phyloP scores from a whole-genome alignment of 2,797 vertebrate genomes.

The Cyclopterus lumpus region DNA sequence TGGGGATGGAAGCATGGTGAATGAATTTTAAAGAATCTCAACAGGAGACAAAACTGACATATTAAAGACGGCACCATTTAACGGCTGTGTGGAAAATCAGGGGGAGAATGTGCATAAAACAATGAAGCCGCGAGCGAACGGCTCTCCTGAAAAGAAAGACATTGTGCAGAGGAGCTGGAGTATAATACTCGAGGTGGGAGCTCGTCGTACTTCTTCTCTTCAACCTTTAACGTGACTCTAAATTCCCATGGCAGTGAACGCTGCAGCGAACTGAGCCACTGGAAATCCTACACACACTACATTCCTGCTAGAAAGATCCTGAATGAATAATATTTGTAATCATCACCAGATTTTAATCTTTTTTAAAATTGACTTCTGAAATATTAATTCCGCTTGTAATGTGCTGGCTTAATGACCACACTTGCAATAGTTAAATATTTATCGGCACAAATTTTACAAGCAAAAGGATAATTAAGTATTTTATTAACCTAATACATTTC shows the following conservation, averaged over 20 bases:
- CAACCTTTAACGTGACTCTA: slow-evolving; percentile 22
- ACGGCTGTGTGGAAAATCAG: slow-evolving; percentile 38
- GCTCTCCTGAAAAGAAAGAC: slow-evolving; percentile 24
- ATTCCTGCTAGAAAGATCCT: slow-evolving; percentile 16
- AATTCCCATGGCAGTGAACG: slow-evolving; percentile 5
- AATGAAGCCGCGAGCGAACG: slow-evolving; percentile 39
- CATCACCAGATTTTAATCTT: slow-evolving; percentile 39
- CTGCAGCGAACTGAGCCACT: slow-evolving; percentile 1
- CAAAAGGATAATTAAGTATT: slow-evolving; percentile 52
- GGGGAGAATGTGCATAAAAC: slow-evolving; percentile 44
- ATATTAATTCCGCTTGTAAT: slow-evolving; percentile 43
- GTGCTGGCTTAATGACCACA: slow-evolving; percentile 45
- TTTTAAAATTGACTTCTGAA: slow-evolving; percentile 52
- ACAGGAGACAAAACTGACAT: slow-evolving; percentile 57
- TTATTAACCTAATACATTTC: slow-evolving; percentile 46
- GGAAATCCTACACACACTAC: background rate
- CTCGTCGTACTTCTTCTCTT: slow-evolving; percentile 14
- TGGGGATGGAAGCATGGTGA: slow-evolving; percentile 60
- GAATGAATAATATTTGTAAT: slow-evolving; percentile 33
- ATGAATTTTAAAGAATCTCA: slow-evolving; percentile 53
- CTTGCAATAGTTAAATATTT: slow-evolving; percentile 45
- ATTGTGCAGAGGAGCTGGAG: slow-evolving; percentile 5
- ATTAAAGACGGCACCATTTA: slow-evolving; percentile 55
- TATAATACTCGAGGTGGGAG: slow-evolving; percentile 25
- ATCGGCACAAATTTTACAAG: slow-evolving; percentile 23